phyloP scores from a whole-genome alignment of 2,797 vertebrate species.

The Anguilla pacifica region DNA sequence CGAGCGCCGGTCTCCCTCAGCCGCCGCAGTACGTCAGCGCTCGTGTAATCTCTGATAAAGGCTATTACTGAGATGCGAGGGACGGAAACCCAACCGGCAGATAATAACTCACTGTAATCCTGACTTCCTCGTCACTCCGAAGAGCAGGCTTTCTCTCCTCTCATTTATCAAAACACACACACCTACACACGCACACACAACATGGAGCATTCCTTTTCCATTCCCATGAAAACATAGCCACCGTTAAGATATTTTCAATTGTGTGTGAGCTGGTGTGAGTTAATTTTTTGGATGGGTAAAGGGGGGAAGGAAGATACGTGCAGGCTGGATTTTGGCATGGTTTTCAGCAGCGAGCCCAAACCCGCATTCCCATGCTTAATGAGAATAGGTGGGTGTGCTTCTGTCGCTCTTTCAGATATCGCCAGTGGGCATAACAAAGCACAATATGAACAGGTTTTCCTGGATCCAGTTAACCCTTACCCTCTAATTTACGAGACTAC shows the following conservation, averaged over 20 bases:
- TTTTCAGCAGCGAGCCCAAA: conserved; percentile 34
- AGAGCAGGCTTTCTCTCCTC: conserved; percentile 18
- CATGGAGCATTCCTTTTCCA: not conserved
- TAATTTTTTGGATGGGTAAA: not conserved
- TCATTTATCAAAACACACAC: conserved; percentile 22
- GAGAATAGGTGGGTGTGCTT: conserved; percentile 35
- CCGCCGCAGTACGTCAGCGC: not conserved
- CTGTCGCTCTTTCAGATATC: conserved; percentile 21
- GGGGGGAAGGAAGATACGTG: not conserved
- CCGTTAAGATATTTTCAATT: not conserved
- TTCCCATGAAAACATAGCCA: not conserved
- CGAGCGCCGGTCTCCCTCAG: not conserved
- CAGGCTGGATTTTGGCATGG: conserved; percentile 23
- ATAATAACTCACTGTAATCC: conserved; percentile 5
- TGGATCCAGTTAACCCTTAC: conserved; percentile 42
- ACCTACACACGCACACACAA: not conserved
- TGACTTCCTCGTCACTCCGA: conserved; percentile 20
- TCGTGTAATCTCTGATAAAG: not conserved
- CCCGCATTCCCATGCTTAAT: conserved; percentile 28
- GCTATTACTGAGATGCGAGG: not conserved
- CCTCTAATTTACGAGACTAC: conserved; percentile 11
- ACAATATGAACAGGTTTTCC: conserved; percentile 34
- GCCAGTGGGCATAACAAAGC: not conserved
- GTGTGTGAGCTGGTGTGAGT: not conserved
- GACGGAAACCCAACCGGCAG: not conserved